Evolutionary conservation across 2,888 invertebrate species (phyloP), one percentile per base, ranked within the genome.

Genomic region (Lochmaea capreae): DNA sequence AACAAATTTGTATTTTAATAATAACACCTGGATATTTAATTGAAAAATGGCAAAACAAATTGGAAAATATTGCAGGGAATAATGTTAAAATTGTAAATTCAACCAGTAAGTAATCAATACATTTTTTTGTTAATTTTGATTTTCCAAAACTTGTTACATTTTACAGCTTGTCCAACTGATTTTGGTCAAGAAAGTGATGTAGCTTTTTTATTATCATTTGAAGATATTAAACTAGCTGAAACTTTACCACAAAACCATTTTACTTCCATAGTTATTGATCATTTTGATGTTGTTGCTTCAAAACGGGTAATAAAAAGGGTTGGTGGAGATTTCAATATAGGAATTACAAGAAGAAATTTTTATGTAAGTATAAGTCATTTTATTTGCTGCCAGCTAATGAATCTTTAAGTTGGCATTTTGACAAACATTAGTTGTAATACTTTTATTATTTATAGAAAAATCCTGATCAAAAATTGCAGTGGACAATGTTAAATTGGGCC

Each of bases 401-500:
- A 33, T 33, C 33, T 22, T 22, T 33, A 33, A 33, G 8, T 8
- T 33, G 33, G 8, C 33, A 6, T 33, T 5, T 5, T 26, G 26
- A 26, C 4, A 26, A 26, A 26, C 26, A 26, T 26, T 26, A 26
- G 26, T 5, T 26, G 33, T 33, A 33, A 5, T 16, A 18, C 26
- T 10, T 39, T 5, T 39, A 12, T 61, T 26, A 22, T 59, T 80
- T 81, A 69, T 67, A 85, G 85, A 79, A 74, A 66, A 33, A 84
- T 39, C 84, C 84, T 16, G 81, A 85, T 80, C 83, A 82, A 74
- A 85, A 85, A 77, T 65, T 86, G 39, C 83, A 84, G 72, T 86
- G 85, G 85, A 80, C 80, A 3, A 84, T 86, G 81, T 69, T 86
- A 57, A 85, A 85, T 75, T 87, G 86, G 86, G 77, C 82, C 0